Evolutionary conservation across 2,113 vertebrate genomes (phyloP).

Genomic region (Philantomba maxwellii): DNA sequence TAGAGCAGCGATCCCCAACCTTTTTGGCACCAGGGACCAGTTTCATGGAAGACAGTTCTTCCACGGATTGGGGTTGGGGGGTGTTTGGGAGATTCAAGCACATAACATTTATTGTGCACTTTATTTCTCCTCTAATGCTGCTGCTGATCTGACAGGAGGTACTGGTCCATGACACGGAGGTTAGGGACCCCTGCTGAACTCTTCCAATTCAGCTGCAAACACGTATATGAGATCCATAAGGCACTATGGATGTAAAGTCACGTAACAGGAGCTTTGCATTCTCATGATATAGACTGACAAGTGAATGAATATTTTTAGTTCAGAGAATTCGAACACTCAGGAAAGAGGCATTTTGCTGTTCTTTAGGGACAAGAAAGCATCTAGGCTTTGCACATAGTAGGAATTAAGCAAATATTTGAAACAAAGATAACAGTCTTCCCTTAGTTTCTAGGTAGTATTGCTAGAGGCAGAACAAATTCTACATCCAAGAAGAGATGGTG

Average conservation of each 20-base stretch:
- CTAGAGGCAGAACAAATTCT: background rate
- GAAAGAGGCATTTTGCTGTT: background rate
- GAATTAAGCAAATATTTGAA: background rate
- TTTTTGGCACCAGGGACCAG: background rate
- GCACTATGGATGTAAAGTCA: background rate
- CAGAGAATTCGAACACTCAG: background rate
- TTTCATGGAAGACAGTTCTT: background rate
- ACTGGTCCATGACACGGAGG: background rate
- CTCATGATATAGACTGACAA: background rate
- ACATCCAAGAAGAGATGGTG: background rate
- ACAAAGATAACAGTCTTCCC: background rate
- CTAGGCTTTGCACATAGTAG: background rate
- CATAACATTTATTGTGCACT: background rate
- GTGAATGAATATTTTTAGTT: background rate
- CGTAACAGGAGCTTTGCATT: background rate
- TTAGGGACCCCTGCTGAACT: background rate
- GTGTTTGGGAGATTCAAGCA: background rate
- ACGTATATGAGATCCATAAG: background rate
- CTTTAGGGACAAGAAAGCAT: background rate
- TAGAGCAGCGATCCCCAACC: background rate
- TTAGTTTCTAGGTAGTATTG: background rate
- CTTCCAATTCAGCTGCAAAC: background rate
- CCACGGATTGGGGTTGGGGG: accelerated
- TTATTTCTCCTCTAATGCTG: background rate
- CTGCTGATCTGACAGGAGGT: background rate